These are phyloP conservation scores for Pseudeuparius sepicola DNA, from an alignment of 2,888 invertebrate species.

Conservation along the genomic window DNA sequence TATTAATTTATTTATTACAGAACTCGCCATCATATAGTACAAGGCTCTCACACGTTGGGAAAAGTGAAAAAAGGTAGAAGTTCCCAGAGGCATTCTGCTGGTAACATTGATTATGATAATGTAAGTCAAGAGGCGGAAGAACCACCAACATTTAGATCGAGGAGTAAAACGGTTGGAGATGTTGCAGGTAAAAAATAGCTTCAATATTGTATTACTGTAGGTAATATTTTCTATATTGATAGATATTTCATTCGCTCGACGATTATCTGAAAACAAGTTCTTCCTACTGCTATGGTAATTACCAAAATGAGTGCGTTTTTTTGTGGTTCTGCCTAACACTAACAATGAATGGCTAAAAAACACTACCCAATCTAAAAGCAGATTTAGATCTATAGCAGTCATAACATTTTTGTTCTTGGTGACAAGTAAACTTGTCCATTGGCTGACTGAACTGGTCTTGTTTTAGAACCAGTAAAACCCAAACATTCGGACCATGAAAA, in stretches of 20 bases:
- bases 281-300: too few relatives aligned
- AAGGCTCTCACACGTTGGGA: slow-evolving; percentile 63
- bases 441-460: too few relatives aligned
- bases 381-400: too few relatives aligned
- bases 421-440: too few relatives aligned
- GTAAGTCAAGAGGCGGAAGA: slow-evolving; percentile 66
- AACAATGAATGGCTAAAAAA: too few relatives aligned
- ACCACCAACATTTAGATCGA: slow-evolving; percentile 56
- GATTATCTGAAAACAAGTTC: too few relatives aligned
- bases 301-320: too few relatives aligned
- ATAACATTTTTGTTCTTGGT: too few relatives aligned
- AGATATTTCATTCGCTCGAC: neutral
- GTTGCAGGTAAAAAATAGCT: slow-evolving; percentile 56
- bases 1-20: neutral
- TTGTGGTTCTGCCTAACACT: too few relatives aligned
- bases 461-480: slow-evolving; percentile 35
- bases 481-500: slow-evolving; percentile 38
- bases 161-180: slow-evolving; percentile 89
- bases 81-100: slow-evolving; percentile 70
- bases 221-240: slow-evolving; percentile 3
- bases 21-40: slow-evolving; percentile 17
- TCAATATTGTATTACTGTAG: neutral
- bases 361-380: too few relatives aligned
- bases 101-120: slow-evolving; percentile 78
- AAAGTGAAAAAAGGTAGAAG: slow-evolving; percentile 70